Conservation (phyloP, 2,888 invertebrate species). For the Venustoraphidia nigricollis region DNA sequence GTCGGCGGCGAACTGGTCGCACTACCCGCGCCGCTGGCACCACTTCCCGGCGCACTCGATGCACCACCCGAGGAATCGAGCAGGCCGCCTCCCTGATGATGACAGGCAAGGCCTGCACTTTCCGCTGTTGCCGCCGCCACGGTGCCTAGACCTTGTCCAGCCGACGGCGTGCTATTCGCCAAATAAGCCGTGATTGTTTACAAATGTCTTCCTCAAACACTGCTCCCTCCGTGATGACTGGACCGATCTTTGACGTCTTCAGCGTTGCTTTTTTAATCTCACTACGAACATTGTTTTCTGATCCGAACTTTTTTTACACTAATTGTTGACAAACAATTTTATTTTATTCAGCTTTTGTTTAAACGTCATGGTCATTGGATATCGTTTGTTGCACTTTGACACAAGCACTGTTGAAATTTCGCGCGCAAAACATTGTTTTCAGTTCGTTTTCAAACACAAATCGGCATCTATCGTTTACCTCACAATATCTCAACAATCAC, state of each 20-base stretch:
- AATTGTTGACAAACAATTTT: neutral
- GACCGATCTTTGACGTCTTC: neutral
- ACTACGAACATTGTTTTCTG: neutral
- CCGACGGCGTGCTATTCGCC: slow-evolving; percentile 4
- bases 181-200: slow-evolving; percentile 5
- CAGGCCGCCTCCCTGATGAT: neutral
- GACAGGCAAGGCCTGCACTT: neutral
- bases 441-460: no score
- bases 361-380: no score
- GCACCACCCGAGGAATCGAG: neutral
- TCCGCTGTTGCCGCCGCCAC: neutral
- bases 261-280: neutral
- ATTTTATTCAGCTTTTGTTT: neutral
- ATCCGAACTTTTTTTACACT: neutral
- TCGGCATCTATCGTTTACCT: no score
- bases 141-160: neutral
- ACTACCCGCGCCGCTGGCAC: slow-evolving; percentile 9
- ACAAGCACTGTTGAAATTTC: no score
- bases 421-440: no score
- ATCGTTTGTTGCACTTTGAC: no score
- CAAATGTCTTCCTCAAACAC: neutral
- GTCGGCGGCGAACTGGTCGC: slow-evolving; percentile 21
- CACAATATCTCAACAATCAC: no score
- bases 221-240: neutral
- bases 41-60: neutral